These are phyloP conservation scores for Misgurnus anguillicaudatus DNA, from an alignment of 2,113 vertebrate genomes.

Conservation along the genomic window DNA sequence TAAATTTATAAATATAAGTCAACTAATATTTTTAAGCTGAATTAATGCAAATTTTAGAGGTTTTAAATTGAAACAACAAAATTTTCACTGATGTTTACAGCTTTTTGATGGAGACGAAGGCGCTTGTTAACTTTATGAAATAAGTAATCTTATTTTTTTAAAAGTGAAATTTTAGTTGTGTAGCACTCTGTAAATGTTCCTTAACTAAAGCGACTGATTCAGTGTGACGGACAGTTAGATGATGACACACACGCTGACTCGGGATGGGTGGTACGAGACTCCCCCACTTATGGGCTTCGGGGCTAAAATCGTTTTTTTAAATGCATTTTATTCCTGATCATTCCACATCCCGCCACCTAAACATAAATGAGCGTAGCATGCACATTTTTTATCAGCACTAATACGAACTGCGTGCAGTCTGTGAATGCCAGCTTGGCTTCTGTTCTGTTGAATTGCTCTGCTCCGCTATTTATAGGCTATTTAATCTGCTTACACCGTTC, in stretches of 20 bases:
- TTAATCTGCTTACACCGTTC: slow-evolving; percentile 46
- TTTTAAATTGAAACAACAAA: too few relatives aligned
- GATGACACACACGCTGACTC: slow-evolving; percentile 5
- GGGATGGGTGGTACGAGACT: neutral
- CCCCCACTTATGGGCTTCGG: neutral
- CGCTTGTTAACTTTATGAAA: neutral
- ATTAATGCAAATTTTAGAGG: neutral
- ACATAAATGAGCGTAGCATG: slow-evolving; percentile 48
- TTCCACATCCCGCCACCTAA: neutral
- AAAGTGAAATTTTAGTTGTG: slow-evolving; percentile 27
- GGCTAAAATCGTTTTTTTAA: neutral
- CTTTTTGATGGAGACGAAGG: slow-evolving; percentile 17
- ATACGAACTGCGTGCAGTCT: slow-evolving; percentile 23
- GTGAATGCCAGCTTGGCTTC: slow-evolving; percentile 30
- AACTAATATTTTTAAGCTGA: too few relatives aligned
- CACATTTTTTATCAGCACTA: slow-evolving; percentile 22
- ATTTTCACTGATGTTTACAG: slow-evolving; percentile 41
- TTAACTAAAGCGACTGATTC: neutral
- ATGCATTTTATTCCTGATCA: neutral
- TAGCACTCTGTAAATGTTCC: slow-evolving; percentile 49
- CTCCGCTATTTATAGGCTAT: slow-evolving; percentile 41
- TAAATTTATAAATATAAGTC: too few relatives aligned
- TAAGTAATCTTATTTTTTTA: neutral
- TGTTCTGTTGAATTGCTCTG: slow-evolving; percentile 45
- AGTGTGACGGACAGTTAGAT: neutral